Evolutionary conservation across 2,888 invertebrate species (phyloP).

Genomic region (Carterocephalus palaemon): DNA sequence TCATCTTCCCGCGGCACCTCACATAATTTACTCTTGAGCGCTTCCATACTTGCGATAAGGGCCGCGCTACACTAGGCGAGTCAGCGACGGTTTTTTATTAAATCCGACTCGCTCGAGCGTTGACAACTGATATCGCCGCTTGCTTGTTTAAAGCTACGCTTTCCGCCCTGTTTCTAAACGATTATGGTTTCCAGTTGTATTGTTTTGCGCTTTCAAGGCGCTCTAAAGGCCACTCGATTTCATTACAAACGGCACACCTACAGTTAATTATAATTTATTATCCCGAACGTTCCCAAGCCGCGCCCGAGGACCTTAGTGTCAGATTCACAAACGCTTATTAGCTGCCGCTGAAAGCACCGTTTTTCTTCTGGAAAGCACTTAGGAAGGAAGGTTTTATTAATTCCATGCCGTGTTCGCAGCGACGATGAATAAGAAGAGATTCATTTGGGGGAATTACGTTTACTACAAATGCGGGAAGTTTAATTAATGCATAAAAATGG

Average conservation of each 20-base stretch:
- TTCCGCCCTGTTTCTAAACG: constrained; percentile 40
- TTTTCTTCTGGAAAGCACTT: constrained; percentile 21
- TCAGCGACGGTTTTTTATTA: constrained; percentile 60
- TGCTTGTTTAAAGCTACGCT: constrained; percentile 75
- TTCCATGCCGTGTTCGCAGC: constrained; percentile 1
- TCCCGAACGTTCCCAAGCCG: constrained; percentile 28
- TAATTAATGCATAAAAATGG: too few species aligned
- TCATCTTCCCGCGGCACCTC: constrained; percentile 70
- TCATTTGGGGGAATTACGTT: constrained; percentile 9
- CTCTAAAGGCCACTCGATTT: constrained; percentile 32
- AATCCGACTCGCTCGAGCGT: constrained; percentile 70
- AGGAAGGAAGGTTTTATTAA: constrained; percentile 11
- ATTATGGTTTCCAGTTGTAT: constrained; percentile 3
- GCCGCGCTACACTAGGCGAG: constrained; percentile 57
- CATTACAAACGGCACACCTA: constrained; percentile 33
- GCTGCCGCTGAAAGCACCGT: constrained; percentile 20
- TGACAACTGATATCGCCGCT: constrained; percentile 67
- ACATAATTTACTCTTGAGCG: constrained; percentile 76
- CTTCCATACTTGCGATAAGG: constrained; percentile 74
- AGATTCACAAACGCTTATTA: constrained; percentile 34
- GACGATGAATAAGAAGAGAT: constrained; percentile 16
- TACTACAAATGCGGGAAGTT: too few species aligned
- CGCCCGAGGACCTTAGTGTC: constrained; percentile 31
- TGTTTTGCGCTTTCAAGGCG: constrained; percentile 23
- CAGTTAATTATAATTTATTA: constrained; percentile 38